phyloP scores from a whole-genome alignment of 1,140 invertebrate genomes.

The Proctacanthus coquilletti region DNA sequence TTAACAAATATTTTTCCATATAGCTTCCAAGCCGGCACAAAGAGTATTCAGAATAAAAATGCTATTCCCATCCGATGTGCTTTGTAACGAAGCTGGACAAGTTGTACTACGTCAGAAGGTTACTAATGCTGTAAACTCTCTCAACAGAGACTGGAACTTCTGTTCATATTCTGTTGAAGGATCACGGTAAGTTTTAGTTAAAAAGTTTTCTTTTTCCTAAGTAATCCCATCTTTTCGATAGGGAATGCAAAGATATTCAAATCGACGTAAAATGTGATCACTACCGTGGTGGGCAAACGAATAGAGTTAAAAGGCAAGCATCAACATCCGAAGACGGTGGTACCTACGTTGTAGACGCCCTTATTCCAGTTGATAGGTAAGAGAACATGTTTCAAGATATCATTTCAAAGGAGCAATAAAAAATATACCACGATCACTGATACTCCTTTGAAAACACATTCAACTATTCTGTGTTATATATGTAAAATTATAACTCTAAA shows the following conservation, averaged over 20 bases:
- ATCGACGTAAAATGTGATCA: constrained; percentile 84
- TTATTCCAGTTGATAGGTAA: constrained; percentile 70
- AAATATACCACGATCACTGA: no score
- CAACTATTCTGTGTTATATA: no score
- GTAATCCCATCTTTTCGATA: constrained; percentile 24
- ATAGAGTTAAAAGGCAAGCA: constrained; percentile 41
- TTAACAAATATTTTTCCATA: constrained; percentile 10
- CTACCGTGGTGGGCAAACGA: constrained; percentile 33
- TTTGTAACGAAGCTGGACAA: constrained; percentile 87
- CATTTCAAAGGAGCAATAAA: no score
- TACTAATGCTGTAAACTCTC: constrained; percentile 67
- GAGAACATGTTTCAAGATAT: no score
- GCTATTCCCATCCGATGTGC: constrained; percentile 83
- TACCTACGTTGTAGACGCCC: constrained; percentile 61
- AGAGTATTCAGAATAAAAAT: constrained; percentile 84
- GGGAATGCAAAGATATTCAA: constrained; percentile 74
- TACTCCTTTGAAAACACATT: no score
- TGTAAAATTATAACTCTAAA: no score
- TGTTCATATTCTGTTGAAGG: constrained; percentile 70
- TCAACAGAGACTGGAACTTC: constrained; percentile 88
- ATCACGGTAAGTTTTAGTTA: constrained; percentile 13
- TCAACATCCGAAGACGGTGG: constrained; percentile 48
- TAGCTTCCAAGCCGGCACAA: constrained; percentile 68
- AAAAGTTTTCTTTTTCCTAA: not conserved
- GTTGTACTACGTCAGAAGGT: constrained; percentile 79